Evolutionary conservation across 2,797 vertebrate genomes (phyloP), one percentile per base, ranked within the genome.

Genomic region (Novumbra hubbsi): DNA sequence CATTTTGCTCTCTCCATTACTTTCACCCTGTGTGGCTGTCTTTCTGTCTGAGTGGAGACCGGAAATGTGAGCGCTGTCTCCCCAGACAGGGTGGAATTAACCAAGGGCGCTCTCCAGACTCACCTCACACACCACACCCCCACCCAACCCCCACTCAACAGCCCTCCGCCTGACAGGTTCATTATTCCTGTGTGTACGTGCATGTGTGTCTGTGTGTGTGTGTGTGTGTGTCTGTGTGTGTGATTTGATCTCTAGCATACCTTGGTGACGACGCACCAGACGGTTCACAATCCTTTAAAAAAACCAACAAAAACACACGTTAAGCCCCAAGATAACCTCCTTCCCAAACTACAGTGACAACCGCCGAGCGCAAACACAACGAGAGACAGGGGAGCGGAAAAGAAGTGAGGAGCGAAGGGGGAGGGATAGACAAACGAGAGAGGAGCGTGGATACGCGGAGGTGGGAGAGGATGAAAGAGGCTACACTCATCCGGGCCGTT

Each of bases 261-360:
- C 76, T 75, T 63, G 52, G 21, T 83, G 68, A n/a, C 55, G 75
- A 63, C 65, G 60, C 81, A 78, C 3, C 78, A 6, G 52, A 55
- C 5, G 19, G 52, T 66, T 8, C 67, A 67, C 66, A 69, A 77
- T 74, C 67, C 82, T 72, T 76, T 76, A 80, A 81, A 73, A 76
- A 70, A 73, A 74, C 81, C 49, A 38, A 3, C 34, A 38, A 32
- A 32, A 32, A 32, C 2, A 38, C 34, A 0, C 80, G 34, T 76
- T 78, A 82, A 85, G 85, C 85, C 78, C 69, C 21, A 15, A 1
- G 84, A 87, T 92, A 89, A 90, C 83, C 86, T 87, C 83, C 82
- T 69, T 78, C 50, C 8, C 60, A 86, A 81, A 81, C 71, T 48
- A 67, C 50, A 0, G 77, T 81, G 79, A 73, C 67, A 87, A 88